phyloP scores from a whole-genome alignment of 2,888 invertebrate genomes.

The Xestoiulus laeticollis region DNA sequence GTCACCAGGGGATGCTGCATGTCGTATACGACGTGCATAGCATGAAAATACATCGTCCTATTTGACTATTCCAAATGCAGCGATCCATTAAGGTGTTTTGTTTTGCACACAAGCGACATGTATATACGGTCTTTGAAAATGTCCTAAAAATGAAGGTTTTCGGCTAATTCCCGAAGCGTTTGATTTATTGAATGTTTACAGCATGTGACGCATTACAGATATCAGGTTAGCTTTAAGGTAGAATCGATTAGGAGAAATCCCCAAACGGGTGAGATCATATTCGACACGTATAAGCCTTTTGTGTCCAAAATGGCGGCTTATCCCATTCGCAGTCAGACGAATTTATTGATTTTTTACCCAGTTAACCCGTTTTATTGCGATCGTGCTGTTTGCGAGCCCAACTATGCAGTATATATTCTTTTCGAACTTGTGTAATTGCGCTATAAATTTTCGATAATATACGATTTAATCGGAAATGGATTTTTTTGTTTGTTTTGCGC shows the following conservation, averaged over 20 bases:
- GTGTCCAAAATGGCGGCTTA: background rate
- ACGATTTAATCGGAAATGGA: slow-evolving; percentile 18
- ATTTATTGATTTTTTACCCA: background rate
- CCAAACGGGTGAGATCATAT: background rate
- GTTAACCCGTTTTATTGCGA: background rate
- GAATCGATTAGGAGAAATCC: slow-evolving; percentile 10
- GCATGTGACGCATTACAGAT: background rate
- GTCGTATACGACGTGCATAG: too few species aligned
- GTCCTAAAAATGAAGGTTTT: background rate
- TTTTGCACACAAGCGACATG: background rate
- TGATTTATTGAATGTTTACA: slow-evolving; percentile 34
- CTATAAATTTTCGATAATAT: background rate
- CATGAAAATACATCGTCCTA: too few species aligned
- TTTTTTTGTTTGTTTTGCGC: slow-evolving; percentile 6
- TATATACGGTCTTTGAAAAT: background rate
- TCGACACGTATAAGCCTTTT: background rate
- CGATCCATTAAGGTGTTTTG: background rate
- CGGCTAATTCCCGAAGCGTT: background rate
- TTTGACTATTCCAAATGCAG: background rate
- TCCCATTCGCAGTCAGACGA: background rate
- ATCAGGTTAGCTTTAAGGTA: slow-evolving; percentile 7
- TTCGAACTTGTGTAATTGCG: slow-evolving; percentile 9
- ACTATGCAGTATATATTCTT: background rate
- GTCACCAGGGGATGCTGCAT: too few species aligned
- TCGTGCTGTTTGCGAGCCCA: background rate